Evolutionary conservation across 2,797 vertebrate genomes (phyloP).

Genomic region (Channallabes apus): DNA sequence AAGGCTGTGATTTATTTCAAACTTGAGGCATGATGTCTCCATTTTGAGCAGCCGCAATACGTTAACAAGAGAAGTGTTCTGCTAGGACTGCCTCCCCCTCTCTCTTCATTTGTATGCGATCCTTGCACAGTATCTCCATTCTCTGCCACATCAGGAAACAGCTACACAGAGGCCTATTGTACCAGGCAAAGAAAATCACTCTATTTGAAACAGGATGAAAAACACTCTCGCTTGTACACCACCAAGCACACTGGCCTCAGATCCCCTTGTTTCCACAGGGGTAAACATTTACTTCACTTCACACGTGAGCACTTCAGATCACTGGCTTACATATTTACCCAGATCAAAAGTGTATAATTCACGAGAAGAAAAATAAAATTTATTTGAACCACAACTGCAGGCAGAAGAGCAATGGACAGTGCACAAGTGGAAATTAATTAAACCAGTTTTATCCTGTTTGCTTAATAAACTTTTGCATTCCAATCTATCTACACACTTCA

Average conservation of each 20-base stretch:
- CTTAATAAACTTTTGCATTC: neutral
- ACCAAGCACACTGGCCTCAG: constrained; percentile 22
- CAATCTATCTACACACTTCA: neutral
- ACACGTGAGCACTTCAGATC: constrained; percentile 15
- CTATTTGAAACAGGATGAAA: constrained; percentile 72
- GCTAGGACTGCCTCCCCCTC: constrained; percentile 43
- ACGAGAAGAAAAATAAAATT: neutral
- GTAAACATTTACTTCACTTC: constrained; percentile 46
- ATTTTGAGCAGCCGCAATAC: constrained; percentile 43
- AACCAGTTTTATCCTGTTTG: neutral
- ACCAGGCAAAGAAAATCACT: constrained; percentile 76
- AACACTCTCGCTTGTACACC: constrained; percentile 49
- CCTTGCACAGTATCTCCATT: constrained; percentile 56
- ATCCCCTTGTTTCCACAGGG: constrained; percentile 27
- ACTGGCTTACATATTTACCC: constrained; percentile 30
- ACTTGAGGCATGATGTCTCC: constrained; percentile 52
- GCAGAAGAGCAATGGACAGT: neutral
- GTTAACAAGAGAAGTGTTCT: constrained; percentile 48
- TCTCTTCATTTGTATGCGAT: constrained; percentile 62
- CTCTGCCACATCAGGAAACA: constrained; percentile 58
- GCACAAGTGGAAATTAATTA: constrained; percentile 6
- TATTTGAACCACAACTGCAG: constrained; percentile 8
- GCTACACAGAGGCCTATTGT: constrained; percentile 77
- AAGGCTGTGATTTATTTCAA: constrained; percentile 51
- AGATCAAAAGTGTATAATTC: constrained; percentile 23